Evolutionary conservation across 2,797 vertebrate species (phyloP), one percentile per base, ranked within the genome.

Genomic region (Salmo trutta): DNA sequence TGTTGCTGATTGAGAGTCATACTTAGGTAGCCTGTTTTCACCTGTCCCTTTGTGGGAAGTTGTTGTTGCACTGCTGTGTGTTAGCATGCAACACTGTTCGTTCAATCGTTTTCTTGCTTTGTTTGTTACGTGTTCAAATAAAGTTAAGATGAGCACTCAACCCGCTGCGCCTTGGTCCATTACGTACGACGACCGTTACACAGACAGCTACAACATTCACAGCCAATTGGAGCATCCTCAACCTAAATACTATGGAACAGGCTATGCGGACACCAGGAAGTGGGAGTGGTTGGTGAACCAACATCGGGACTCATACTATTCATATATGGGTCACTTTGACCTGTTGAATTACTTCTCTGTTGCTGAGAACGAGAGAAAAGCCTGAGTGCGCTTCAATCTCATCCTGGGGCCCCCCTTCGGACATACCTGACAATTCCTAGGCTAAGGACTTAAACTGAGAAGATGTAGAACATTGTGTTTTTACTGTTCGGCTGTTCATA

Each of bases 221-320:
- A 99, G 98, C 88, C 98, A 99, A 87, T 89, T 99, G 77, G 98
- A 99, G 82, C 98, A 99, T 66, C 93, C 99, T 67, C 98, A 99
- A 94, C 99, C 97, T 54, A 99, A 99, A 86, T 99, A 99, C 93
- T 99, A 99, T 71, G 98, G 97, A 75, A 99, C 98, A 0, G 98
- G 98, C 64, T 97, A 98, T 72, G 98, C 98, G 1, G 98, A 99
- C 93, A 99, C 98, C 89, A 98, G 96, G 90, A 99, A 99, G 88
- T 99, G 97, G 97, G 98, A 99, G 83, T 99, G 98, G 98, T 92
- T 99, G 83, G 98, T 98, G 71, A 99, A 99, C 95, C 99, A 99
- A 93, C 98, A 99, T 91, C 92, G 97, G 74, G 98, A 99, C 93
- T 98, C 97, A 0, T 99, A 98, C 90, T 98, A 97, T 93, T 99